Base-by-base conservation (phyloP, 2,888 invertebrate species). In the Listrodromus nycthemerus region DNA sequence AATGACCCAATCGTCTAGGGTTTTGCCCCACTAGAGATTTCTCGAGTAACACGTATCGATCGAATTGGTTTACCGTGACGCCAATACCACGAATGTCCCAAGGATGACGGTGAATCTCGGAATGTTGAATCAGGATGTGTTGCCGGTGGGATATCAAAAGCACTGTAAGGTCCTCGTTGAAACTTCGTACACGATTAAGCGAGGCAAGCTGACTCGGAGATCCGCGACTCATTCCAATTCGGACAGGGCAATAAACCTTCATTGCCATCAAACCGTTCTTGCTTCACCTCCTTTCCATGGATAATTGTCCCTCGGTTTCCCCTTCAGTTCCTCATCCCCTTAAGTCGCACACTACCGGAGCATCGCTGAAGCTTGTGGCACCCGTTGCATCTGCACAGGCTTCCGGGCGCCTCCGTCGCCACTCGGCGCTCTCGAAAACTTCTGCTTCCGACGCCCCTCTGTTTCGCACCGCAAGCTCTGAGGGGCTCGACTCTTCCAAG, bases 181-280 rank as follows among this genome's bases (percentile, higher is more conserved):
- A 76, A 61, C 55, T 21, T 33, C 33, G 73, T 10, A 52, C 73
- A 7, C 37, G 76, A 55, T 33, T 50, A 19, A 61, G 58, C 16
- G 24, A 16, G 37, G 50, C 37, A 65, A 61, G 21, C 37, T 65
- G 37, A 19, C 48, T 61, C 58, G 45, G 67, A 77, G 76, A 16
- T 45, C 8, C 69, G 33, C 86, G 84, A 85, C 86, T 82, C 81
- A 61, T 73, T 86, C 87, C 86, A 87, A 86, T 82, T 84, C 45
- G 65, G 41, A 3, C 16, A 65, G 55, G 79, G 66, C 78, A 63
- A 70, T 78, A 76, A 80, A 74, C 78, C 71, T 55, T 73, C 80
- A 76, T 86, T 58, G 69, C 80, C 78, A 82, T 86, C 76, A 78
- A 78, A 86, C 73, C 77, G 66, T 13, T 13, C 10, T 5, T 73